Percentiles rank a stretch among this genome's conserved stretches.
Conservation (phyloP, 2,113 vertebrate species). For the Benthochromis sp. region DNA sequence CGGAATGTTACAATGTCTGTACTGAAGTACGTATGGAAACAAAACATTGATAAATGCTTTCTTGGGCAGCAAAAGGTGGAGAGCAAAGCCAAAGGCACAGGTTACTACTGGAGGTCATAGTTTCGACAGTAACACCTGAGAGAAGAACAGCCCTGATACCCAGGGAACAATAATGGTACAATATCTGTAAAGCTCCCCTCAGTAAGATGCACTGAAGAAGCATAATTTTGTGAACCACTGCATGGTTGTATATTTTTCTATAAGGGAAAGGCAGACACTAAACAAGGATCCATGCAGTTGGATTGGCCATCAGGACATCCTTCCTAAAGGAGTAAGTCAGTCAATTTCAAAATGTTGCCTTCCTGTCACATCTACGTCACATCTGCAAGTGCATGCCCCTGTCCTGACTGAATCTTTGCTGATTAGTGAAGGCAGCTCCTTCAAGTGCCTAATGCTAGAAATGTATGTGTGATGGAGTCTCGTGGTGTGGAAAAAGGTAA, state of each 20-base stretch:
- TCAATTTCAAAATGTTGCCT: rapidly evolving
- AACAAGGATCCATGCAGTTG: rapidly evolving
- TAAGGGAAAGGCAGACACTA: neutral
- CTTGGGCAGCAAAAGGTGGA: neutral
- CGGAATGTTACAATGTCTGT: rapidly evolving
- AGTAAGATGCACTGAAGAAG: neutral
- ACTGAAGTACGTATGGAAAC: neutral
- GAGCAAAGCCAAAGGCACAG: neutral
- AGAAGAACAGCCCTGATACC: neutral
- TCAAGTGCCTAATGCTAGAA: neutral
- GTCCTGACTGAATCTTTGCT: neutral
- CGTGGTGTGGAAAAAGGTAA: neutral
- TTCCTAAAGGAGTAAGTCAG: neutral
- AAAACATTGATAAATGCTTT: neutral
- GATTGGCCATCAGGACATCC: neutral
- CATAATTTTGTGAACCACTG: neutral
- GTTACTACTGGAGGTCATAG: rapidly evolving
- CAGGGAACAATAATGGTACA: neutral
- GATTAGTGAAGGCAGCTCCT: rapidly evolving
- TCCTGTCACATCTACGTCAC: neutral
- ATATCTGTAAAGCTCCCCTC: neutral
- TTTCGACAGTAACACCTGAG: neutral
- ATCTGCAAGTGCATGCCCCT: neutral
- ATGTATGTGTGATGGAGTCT: neutral
- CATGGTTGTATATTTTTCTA: neutral